Percentiles rank a stretch among this genome's conserved stretches.
phyloP scores from a whole-genome alignment of 2,797 vertebrate species.

The Orientallactaga sibirica region DNA sequence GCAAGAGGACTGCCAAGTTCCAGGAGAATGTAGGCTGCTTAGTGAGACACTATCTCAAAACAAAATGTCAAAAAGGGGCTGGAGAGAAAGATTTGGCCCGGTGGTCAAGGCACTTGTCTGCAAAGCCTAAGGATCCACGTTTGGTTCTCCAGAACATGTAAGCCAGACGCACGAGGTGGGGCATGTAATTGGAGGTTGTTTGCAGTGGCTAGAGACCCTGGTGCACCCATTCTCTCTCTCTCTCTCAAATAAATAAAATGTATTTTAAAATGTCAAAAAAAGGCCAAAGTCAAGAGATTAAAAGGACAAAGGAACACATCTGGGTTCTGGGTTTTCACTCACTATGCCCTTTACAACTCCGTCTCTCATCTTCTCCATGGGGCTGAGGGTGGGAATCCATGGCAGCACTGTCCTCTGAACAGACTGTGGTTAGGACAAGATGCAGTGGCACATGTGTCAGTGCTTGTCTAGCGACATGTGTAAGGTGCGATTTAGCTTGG shows the following conservation, averaged over 20 bases:
- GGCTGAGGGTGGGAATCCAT: rapidly evolving
- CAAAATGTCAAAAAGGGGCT: background rate
- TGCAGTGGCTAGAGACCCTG: too few relatives aligned
- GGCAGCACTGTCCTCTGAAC: background rate
- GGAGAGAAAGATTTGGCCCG: too few relatives aligned
- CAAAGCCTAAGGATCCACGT: too few relatives aligned
- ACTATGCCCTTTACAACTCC: background rate
- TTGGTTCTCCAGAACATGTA: too few relatives aligned
- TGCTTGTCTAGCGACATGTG: background rate
- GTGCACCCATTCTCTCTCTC: too few relatives aligned
- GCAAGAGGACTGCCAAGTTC: background rate
- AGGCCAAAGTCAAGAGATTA: background rate
- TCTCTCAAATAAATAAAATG: too few relatives aligned
- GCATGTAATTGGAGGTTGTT: too few relatives aligned
- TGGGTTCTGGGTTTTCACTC: background rate
- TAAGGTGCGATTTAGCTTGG: background rate
- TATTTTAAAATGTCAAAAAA: too few relatives aligned
- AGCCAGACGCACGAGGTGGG: too few relatives aligned
- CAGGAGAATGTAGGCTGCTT: background rate
- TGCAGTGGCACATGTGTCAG: rapidly evolving
- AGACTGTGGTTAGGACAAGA: background rate
- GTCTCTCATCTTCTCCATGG: background rate
- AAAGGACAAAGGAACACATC: background rate
- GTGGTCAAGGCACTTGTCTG: too few relatives aligned
- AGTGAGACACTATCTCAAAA: background rate